A percentile compares a stretch with the other conserved stretches of the same genome.
Conservation (phyloP, 2,888 invertebrate species). For the Cremastinae sp. region DNA sequence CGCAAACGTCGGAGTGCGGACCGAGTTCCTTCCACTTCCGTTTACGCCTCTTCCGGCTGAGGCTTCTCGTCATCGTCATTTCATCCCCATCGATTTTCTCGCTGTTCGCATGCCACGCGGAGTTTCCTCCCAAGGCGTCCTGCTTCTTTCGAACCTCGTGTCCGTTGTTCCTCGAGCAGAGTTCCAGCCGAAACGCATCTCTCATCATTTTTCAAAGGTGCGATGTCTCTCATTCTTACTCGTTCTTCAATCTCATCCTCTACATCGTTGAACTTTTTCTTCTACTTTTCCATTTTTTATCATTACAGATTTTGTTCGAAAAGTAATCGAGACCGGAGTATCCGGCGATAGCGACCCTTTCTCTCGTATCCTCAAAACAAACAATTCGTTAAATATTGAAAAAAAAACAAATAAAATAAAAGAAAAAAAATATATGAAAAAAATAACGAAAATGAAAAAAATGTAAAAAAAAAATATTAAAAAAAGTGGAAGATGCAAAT, state of each 20-base stretch:
- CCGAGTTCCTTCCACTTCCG: conserved; percentile 8
- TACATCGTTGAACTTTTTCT: not conserved
- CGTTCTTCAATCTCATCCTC: not conserved
- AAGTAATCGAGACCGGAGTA: not conserved
- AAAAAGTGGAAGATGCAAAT: conserved; percentile 35
- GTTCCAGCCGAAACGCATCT: conserved; percentile 70
- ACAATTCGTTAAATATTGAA: not conserved
- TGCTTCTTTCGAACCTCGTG: conserved; percentile 42
- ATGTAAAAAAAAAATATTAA: conserved; percentile 41
- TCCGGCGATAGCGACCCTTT: conserved; percentile 14
- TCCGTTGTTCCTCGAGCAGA: conserved; percentile 62
- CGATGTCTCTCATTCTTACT: conserved; percentile 18
- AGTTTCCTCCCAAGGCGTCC: conserved; percentile 6
- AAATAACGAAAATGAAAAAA: not conserved
- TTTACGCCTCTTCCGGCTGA: conserved; percentile 10
- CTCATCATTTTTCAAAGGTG: conserved; percentile 63
- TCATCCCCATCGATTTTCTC: conserved; percentile 7
- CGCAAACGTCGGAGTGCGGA: conserved; percentile 7
- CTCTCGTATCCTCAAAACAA: conserved; percentile 14
- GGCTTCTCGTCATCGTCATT: conserved; percentile 14
- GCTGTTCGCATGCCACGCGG: not conserved
- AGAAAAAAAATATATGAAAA: not conserved
- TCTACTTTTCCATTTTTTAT: conserved; percentile 45
- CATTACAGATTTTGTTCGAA: conserved; percentile 57
- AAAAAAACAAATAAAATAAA: conserved; percentile 7